Evolutionary conservation across 1,140 invertebrate genomes (phyloP).

Genomic region (Paracyclopina nana): DNA sequence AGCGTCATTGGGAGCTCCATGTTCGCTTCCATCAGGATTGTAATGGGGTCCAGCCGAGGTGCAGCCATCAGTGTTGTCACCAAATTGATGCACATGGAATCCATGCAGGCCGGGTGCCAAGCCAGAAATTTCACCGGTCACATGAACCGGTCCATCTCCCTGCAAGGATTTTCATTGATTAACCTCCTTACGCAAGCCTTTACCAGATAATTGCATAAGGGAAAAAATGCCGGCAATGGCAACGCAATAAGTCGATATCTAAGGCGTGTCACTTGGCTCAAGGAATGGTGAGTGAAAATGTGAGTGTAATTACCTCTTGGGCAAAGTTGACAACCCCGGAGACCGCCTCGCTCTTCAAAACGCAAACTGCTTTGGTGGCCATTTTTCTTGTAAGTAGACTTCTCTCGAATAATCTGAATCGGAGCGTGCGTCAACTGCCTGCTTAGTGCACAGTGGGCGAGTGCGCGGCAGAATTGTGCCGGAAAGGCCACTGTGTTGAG

Average conservation of each 20-base stretch:
- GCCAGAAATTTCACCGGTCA: conserved; percentile 48
- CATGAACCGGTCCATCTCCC: conserved; percentile 4
- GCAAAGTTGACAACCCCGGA: conserved; percentile 55
- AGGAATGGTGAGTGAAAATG: background rate
- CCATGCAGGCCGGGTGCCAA: conserved; percentile 52
- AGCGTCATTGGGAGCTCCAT: conserved; percentile 53
- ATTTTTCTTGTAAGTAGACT: too few species aligned
- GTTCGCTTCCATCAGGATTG: conserved; percentile 64
- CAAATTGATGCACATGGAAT: conserved; percentile 69
- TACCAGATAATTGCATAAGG: background rate
- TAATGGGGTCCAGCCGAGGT: conserved; percentile 86
- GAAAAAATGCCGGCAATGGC: background rate
- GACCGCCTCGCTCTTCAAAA: conserved; percentile 53
- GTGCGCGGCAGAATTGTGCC: too few species aligned
- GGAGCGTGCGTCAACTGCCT: too few species aligned
- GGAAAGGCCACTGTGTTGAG: too few species aligned
- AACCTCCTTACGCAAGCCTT: too few species aligned
- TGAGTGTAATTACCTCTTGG: conserved; percentile 32
- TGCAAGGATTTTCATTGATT: too few species aligned
- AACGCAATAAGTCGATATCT: background rate
- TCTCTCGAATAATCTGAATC: too few species aligned
- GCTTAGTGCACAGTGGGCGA: too few species aligned
- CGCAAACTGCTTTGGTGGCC: conserved; percentile 51
- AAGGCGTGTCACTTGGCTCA: background rate
- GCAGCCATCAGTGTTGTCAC: conserved; percentile 39